Evolutionary conservation across 2,113 vertebrate genomes (phyloP).

Genomic region (Scartelaos histophorus): DNA sequence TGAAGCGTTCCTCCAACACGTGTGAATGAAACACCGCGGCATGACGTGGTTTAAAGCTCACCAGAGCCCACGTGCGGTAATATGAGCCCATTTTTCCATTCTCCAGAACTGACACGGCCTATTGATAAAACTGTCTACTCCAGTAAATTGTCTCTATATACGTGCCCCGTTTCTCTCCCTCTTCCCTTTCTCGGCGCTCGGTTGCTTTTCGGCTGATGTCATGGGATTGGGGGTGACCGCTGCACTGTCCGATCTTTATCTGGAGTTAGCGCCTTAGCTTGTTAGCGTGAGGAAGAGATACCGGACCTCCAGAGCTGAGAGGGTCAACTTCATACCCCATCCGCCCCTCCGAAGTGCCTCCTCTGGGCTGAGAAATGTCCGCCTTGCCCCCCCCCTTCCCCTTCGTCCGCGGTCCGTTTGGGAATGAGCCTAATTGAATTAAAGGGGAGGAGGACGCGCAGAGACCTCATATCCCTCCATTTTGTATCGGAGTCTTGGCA

Average conservation of each 20-base stretch:
- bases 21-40: no score
- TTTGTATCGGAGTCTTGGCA: conserved; percentile 74
- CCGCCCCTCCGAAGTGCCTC: conserved; percentile 38
- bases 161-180: not conserved
- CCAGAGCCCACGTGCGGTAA: no score
- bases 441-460: conserved; percentile 67
- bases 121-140: not conserved
- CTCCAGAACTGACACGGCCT: not conserved
- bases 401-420: conserved; percentile 41
- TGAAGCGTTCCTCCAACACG: no score
- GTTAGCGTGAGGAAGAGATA: conserved; percentile 35
- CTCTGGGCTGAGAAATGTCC: conserved; percentile 3
- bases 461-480: conserved; percentile 72
- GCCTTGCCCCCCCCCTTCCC: conserved; percentile 23
- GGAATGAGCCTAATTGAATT: conserved; percentile 78
- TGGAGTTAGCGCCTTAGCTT: conserved; percentile 29
- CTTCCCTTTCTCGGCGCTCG: not conserved
- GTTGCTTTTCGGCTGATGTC: conserved; percentile 57
- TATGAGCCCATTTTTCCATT: no score
- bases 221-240: conserved; percentile 71
- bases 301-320: conserved; percentile 23
- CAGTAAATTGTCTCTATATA: not conserved
- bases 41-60: no score
- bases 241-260: conserved; percentile 65
- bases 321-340: conserved; percentile 45